Evolutionary conservation across 2,888 invertebrate species (phyloP), one percentile per base, ranked within the genome.

Genomic region (Hemaris fuciformis): DNA sequence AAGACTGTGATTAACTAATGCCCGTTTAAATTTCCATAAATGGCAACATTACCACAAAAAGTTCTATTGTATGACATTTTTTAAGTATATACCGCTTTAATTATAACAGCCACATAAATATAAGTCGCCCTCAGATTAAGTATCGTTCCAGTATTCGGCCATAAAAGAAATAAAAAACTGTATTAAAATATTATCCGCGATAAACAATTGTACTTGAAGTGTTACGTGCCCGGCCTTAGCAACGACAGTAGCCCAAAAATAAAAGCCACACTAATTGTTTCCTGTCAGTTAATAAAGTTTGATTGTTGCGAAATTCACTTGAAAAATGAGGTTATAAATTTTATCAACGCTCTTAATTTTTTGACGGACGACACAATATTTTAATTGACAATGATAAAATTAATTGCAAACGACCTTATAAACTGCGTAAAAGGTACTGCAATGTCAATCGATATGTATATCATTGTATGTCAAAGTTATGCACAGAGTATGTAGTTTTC

Each of bases 351-450:
- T 20, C 34, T 57, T 58, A 62, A 56, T 41, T 45, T 38, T 57
- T 42, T 43, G 22, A 31, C 48, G 31, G 38, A 48, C 38, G 31
- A 34, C 45, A 31, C 15, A 13, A 53, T 27, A 41, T 62, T 42
- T 58, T 56, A 62, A 62, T 59, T 48, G 27, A 23, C 18, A 48
- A 53, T 53, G 34, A 57, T 27, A 56, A 43, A 61, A 57, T 27
- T 48, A 56, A 46, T 48, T 62, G 42, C 27, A 48, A 31, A 27
- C 59, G 65, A 66, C 71, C 66, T 70, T 62, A 65, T 65, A 60
- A 62, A 62, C 22, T 6, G 63, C 66, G 13, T 70, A 75, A 71
- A 74, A 66, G 72, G 72, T 64, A 62, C 34, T 57, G 62, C 75
- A 77, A 78, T 78, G 73, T 65, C 77, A 67, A 60, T 53, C 18